A percentile compares a stretch with the other conserved stretches of the same genome.
Conservation (phyloP, 1,140 invertebrate species). For the Drosophila prosaltans region DNA sequence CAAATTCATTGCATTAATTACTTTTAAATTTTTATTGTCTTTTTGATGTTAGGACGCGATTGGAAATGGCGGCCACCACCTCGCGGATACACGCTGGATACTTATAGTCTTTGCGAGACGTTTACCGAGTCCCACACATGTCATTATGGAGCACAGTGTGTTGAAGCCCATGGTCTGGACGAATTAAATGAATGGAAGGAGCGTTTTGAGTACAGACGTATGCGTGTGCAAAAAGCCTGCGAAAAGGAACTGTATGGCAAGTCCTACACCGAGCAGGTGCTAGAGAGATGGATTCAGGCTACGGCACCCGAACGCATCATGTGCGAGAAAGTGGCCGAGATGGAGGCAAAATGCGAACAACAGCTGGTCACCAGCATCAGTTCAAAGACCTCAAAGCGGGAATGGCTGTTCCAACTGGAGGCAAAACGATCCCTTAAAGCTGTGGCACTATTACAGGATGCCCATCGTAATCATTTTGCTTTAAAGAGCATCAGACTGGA, state of each 20-base stretch:
- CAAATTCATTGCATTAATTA: no score
- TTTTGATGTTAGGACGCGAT: slow-evolving; percentile 83
- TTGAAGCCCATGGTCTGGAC: slow-evolving; percentile 89
- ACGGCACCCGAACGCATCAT: slow-evolving; percentile 85
- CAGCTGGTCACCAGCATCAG: slow-evolving; percentile 87
- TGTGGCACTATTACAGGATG: slow-evolving; percentile 89
- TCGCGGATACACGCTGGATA: slow-evolving; percentile 85
- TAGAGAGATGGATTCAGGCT: slow-evolving; percentile 87
- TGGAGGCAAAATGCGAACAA: slow-evolving; percentile 86
- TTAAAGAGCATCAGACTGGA: slow-evolving; percentile 84
- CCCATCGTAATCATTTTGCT: slow-evolving; percentile 89
- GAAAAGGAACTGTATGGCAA: slow-evolving; percentile 88
- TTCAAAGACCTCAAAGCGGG: slow-evolving; percentile 87
- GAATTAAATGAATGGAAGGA: slow-evolving; percentile 91
- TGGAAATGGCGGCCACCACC: slow-evolving; percentile 89
- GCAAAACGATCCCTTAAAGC: slow-evolving; percentile 84
- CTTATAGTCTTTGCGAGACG: slow-evolving; percentile 85
- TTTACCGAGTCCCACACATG: slow-evolving; percentile 85
- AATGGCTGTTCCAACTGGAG: slow-evolving; percentile 88
- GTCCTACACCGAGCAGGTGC: slow-evolving; percentile 87
- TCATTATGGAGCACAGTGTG: slow-evolving; percentile 88
- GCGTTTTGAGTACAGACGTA: slow-evolving; percentile 87
- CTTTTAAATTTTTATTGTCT: not conserved
- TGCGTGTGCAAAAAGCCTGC: slow-evolving; percentile 87
- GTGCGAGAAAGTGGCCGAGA: slow-evolving; percentile 85